These are phyloP conservation scores for Rhabditoides inermis DNA, from an alignment of 2,888 invertebrate species.

Conservation along the genomic window DNA sequence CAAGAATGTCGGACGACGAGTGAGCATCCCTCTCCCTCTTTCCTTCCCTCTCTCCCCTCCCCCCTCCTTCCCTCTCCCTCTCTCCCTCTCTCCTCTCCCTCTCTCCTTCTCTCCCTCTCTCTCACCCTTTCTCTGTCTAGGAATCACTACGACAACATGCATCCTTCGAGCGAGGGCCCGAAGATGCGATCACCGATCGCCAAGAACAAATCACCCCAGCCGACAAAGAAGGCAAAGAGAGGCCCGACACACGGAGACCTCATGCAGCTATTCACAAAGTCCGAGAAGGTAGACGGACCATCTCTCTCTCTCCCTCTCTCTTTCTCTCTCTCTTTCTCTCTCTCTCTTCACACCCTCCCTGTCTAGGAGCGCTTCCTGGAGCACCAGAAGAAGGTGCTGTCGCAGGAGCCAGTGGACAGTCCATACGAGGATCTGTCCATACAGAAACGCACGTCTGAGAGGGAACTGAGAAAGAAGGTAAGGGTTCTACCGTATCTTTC, in stretches of 20 bases:
- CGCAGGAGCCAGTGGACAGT: too few species aligned
- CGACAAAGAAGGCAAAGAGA: neutral
- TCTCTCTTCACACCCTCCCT: too few species aligned
- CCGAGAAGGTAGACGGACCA: neutral
- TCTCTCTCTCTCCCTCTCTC: neutral
- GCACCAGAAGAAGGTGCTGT: too few species aligned
- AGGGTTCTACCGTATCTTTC: too few species aligned
- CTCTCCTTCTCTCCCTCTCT: neutral
- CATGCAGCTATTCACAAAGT: neutral
- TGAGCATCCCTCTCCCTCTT: neutral
- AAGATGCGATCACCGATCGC: neutral
- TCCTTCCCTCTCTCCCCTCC: neutral
- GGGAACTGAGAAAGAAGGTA: too few species aligned
- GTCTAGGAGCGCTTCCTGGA: too few species aligned
- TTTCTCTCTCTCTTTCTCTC: neutral
- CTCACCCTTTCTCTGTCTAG: neutral
- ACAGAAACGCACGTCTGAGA: too few species aligned
- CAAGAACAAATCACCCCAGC: neutral
- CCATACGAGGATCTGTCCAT: too few species aligned
- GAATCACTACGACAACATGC: neutral
- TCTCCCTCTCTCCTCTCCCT: neutral
- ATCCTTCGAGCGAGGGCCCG: neutral
- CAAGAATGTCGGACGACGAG: too few species aligned
- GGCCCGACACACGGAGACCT: neutral
- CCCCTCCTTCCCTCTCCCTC: neutral